Conservation (phyloP, 2,113 vertebrate genomes). For the Podiceps cristatus region DNA sequence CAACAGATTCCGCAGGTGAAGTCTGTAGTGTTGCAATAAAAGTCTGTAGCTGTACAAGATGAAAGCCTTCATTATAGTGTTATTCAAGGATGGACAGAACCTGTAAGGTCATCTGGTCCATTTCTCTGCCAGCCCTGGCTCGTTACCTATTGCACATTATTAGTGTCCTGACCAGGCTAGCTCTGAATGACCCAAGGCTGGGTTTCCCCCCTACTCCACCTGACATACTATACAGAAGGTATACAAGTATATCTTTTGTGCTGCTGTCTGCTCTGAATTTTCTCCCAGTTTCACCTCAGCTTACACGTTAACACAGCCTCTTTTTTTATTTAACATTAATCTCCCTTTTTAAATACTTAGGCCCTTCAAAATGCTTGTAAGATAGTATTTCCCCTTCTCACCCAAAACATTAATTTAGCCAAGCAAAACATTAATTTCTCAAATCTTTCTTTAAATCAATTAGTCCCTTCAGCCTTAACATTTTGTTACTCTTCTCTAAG, state of each 20-base stretch:
- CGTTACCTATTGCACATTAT: not conserved
- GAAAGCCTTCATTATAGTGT: not conserved
- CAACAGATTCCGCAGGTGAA: not conserved
- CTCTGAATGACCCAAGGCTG: not conserved
- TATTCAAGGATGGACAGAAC: not conserved
- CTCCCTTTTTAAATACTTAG: not conserved
- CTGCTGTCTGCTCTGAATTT: not conserved
- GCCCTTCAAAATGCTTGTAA: not conserved
- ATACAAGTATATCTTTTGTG: not conserved
- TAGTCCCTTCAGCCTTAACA: not conserved
- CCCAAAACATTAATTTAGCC: not conserved
- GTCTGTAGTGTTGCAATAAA: not conserved
- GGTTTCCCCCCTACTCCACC: rapidly evolving
- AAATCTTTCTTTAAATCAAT: not conserved
- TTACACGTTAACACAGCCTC: not conserved
- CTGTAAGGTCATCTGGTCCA: not conserved
- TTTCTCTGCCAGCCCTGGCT: not conserved
- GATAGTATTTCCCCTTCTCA: not conserved
- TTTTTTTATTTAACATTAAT: not conserved
- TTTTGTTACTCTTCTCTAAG: not conserved
- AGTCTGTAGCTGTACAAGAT: not conserved
- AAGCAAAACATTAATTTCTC: not conserved
- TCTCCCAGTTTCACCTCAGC: not conserved
- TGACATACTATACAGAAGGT: not conserved
- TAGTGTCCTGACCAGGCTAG: not conserved